A percentile compares a stretch with the other conserved stretches of the same genome.
phyloP scores from a whole-genome alignment of 2,797 vertebrate genomes.

The Sebastes vulpes region DNA sequence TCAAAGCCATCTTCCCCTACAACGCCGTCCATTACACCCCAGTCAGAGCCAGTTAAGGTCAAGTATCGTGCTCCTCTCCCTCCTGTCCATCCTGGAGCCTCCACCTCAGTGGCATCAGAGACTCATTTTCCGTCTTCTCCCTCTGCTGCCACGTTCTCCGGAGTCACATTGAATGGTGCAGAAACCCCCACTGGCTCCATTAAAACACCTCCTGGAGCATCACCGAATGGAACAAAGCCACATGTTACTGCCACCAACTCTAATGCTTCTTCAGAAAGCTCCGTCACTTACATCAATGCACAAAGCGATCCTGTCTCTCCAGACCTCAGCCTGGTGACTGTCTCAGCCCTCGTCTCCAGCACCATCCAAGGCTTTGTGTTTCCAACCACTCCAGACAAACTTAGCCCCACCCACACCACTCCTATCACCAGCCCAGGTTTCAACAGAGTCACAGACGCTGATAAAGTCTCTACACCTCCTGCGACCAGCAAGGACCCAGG shows the following conservation, averaged over 20 bases:
- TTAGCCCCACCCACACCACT: background rate
- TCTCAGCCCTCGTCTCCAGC: slow-evolving; percentile 75
- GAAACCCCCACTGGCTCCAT: background rate
- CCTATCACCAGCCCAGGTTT: slow-evolving; percentile 20
- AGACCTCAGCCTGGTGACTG: slow-evolving; percentile 27
- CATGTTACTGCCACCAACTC: slow-evolving; percentile 3
- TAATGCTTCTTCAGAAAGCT: slow-evolving; percentile 22
- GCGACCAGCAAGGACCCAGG: slow-evolving; percentile 12
- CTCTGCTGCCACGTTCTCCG: background rate
- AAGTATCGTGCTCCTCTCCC: slow-evolving; percentile 76
- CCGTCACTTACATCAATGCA: background rate
- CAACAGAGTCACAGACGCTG: background rate
- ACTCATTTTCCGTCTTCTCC: slow-evolving; percentile 29
- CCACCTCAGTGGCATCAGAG: background rate
- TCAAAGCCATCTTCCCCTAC: background rate
- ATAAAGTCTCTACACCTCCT: background rate
- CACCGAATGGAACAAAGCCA: slow-evolving; percentile 48
- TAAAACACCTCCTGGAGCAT: slow-evolving; percentile 15
- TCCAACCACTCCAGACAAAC: slow-evolving; percentile 46
- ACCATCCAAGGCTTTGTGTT: slow-evolving; percentile 68
- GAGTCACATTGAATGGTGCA: background rate
- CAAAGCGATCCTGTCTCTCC: slow-evolving; percentile 15
- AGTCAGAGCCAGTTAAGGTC: slow-evolving; percentile 31
- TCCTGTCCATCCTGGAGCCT: slow-evolving; percentile 33
- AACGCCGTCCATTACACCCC: background rate